A percentile compares a stretch with the other conserved stretches of the same genome.
Conservation (phyloP, 1,140 invertebrate genomes). For the Drosophila littoralis region DNA sequence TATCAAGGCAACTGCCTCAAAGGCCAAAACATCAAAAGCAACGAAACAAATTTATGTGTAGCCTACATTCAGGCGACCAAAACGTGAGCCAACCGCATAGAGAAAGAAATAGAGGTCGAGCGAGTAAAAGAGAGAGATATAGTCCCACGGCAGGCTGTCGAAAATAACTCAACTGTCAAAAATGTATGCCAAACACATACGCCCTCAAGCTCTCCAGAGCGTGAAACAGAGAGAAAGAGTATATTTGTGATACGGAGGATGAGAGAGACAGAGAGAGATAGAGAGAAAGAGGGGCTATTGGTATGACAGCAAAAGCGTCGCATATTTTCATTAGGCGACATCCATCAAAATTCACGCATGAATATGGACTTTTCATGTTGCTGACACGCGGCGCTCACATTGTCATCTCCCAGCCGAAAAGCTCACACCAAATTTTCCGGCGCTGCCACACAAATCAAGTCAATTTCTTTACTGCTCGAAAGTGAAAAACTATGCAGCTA, state of each 20-base stretch:
- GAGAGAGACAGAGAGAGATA: not conserved
- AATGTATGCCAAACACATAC: constrained; percentile 69
- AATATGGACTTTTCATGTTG: constrained; percentile 65
- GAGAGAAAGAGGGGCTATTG: not conserved
- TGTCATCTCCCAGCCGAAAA: constrained; percentile 60
- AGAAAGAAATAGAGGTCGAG: not conserved
- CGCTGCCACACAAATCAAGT: constrained; percentile 27
- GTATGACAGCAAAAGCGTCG: constrained; percentile 27
- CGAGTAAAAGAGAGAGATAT: not conserved
- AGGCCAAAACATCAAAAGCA: constrained; percentile 53
- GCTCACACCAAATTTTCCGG: constrained; percentile 11
- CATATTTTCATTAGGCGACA: constrained; percentile 75
- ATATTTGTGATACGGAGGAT: constrained; percentile 16
- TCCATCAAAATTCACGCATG: constrained; percentile 79
- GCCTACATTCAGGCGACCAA: constrained; percentile 62
- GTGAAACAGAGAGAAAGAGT: constrained; percentile 40
- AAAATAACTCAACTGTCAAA: constrained; percentile 75
- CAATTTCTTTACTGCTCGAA: constrained; percentile 35
- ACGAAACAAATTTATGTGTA: constrained; percentile 61
- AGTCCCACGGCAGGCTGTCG: constrained; percentile 45
- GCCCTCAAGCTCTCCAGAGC: constrained; percentile 31
- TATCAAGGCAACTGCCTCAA: constrained; percentile 49
- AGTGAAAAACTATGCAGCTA: constrained; percentile 48
- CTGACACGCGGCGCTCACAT: constrained; percentile 43
- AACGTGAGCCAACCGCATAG: constrained; percentile 18